Conservation (phyloP, 2,888 invertebrate species). For the Brachyptera putata region DNA sequence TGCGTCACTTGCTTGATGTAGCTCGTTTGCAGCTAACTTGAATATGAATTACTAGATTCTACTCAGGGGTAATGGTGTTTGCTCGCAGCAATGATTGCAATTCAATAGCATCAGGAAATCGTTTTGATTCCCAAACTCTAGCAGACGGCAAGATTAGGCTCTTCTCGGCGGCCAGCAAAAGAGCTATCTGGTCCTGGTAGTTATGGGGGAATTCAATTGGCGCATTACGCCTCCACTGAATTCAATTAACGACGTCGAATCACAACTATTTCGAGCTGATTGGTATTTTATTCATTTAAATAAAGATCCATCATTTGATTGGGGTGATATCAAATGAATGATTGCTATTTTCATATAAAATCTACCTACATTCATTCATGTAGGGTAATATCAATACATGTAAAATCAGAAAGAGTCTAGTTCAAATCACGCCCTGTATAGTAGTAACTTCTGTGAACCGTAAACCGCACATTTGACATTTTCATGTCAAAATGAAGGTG, state of each 20-base stretch:
- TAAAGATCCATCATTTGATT: too few species aligned
- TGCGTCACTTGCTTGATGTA: neutral
- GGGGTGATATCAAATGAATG: too few species aligned
- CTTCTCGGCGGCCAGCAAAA: neutral
- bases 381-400: too few species aligned
- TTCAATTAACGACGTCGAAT: neutral
- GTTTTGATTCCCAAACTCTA: conserved; percentile 10
- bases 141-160: neutral
- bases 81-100: conserved; percentile 27
- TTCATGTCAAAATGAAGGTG: neutral
- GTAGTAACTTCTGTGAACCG: neutral
- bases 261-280: too few species aligned
- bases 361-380: too few species aligned
- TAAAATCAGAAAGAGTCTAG: too few species aligned
- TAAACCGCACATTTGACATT: conserved; percentile 15
- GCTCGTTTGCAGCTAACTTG: neutral
- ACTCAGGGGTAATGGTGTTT: conserved; percentile 9
- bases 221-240: too few species aligned
- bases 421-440: too few species aligned
- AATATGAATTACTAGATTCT: neutral
- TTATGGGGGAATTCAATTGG: too few species aligned
- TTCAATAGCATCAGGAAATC: conserved; percentile 28
- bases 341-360: too few species aligned
- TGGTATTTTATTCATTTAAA: too few species aligned
- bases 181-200: too few species aligned